Base-by-base conservation (phyloP, 2,888 invertebrate genomes). In the Leptopterna dolabrata region DNA sequence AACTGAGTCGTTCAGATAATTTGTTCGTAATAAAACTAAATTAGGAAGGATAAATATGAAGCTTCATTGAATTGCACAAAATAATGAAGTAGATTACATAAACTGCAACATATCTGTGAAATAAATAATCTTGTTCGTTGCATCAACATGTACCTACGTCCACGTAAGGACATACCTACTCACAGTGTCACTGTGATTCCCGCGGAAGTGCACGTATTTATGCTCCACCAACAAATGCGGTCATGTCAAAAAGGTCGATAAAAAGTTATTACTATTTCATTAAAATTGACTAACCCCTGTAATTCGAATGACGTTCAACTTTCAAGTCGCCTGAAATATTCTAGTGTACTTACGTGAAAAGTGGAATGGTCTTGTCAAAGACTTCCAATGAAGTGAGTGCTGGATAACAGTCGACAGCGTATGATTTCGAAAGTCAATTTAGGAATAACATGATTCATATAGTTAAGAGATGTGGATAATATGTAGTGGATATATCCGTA, bases 341-440 rank as follows among this genome's bases (percentile, higher is more conserved):
- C n/a, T 51, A 51, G 51, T 51, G 51, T 6, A 51, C n/a, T n/a
- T n/a, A n/a, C n/a, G n/a, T 76, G 76, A 16, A 63, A 82, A 36
- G 24, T 70, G 83, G 83, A 83, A 83, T 83, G 83, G 30, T 70
- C n/a, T 55, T 24, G 30, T 13, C 36, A 43, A 83, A 55, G 27
- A 82, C 19, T 30, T 63, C 6, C 19, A 6, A 30, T 30, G 16
- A 19, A 29, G 47, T 70, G 36, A 70, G 83, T n/a, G 55, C 14
- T 30, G 70, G 16, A 24, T 70, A 70, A 30, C 30, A 51, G 81
- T 83, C 70, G 63, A 83, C n/a, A 83, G 83, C 70, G 13, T 83
- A 51, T 16, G 29, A 43, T 83, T 83, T 83, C 14, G 27, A 14
- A 81, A 81, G 30, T 55, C 30, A 83, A 63, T 27, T 30, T 41